Evolutionary conservation across 1,140 invertebrate species (phyloP), one percentile per base, ranked within the genome.

Genomic region (Alviniconcha marisindica): DNA sequence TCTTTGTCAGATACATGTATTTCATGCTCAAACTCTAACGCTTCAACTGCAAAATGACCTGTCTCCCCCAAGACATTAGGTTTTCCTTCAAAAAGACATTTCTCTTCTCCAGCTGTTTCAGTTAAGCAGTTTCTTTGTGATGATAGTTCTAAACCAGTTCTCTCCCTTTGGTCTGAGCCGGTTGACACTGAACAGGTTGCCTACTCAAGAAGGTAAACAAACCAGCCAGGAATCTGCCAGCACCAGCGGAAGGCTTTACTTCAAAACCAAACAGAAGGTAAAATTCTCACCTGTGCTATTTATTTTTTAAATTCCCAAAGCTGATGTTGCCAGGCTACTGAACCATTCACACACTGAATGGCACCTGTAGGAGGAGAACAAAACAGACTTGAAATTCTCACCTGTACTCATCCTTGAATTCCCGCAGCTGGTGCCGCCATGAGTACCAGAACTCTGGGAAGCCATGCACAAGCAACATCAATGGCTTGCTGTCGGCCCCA

Each of bases 381-480:
- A 12, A 31, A 36, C 5, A 28, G 63, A 12, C 33, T 69, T 5
- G 24, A 69, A 69, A 69, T 7, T 60, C 7, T 78, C 24, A 93
- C 91, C 92, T 91, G 84, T 92, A 92, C 76, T 90, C 85, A 51
- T 91, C 87, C 38, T 82, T 81, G 85, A 94, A 94, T 77, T 93
- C 91, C 40, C 77, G 82, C 2, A 94, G 71, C 83, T 94, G 94
- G 86, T 91, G 86, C 81, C 93, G 86, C 94, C 94, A 94, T 0
- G 93, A 93, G 86, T 92, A 94, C 94, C 94, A 94, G 81, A 93
- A 93, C 77, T 94, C 94, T 33, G 94, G 94, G 81, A 94, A 94
- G 18, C 94, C 94, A 90, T 94, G 94, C 12, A 94, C 40, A 66
- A 94, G 89, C 10, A 94, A 77, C 90, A 94, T 92, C 12, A 94